phyloP scores from a whole-genome alignment of 2,888 invertebrate genomes.

The Leptura quadrifasciata region DNA sequence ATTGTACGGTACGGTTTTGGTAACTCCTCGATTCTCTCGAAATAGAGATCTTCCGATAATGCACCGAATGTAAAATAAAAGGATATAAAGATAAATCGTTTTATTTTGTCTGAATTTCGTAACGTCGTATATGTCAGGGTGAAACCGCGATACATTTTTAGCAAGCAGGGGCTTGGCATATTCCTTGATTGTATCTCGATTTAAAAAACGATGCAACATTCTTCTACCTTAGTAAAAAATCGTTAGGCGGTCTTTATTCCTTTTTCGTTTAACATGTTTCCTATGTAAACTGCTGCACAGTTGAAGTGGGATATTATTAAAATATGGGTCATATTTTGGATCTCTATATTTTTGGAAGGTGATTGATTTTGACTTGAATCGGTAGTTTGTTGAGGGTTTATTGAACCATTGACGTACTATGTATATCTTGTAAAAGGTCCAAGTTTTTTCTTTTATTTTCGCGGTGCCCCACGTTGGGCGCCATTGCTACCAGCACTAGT shows the following conservation, averaged over 20 bases:
- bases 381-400: too few relatives aligned
- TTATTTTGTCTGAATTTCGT: conserved; percentile 23
- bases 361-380: too few relatives aligned
- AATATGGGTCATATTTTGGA: too few relatives aligned
- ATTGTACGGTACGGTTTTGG: conserved; percentile 29
- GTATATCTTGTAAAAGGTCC: too few relatives aligned
- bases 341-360: too few relatives aligned
- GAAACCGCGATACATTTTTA: not conserved
- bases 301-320: too few relatives aligned
- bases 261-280: not conserved
- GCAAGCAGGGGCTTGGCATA: conserved; percentile 4
- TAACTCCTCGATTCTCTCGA: conserved; percentile 15
- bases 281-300: too few relatives aligned
- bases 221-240: not conserved
- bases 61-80: conserved; percentile 12
- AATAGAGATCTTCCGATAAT: conserved; percentile 32
- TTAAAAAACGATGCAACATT: not conserved
- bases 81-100: conserved; percentile 10
- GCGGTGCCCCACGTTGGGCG: too few relatives aligned
- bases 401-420: too few relatives aligned
- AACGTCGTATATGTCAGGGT: conserved; percentile 8
- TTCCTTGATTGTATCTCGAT: conserved; percentile 13
- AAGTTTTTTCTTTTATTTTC: too few relatives aligned
- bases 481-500: too few relatives aligned
- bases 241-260: not conserved